Evolutionary conservation across 2,797 vertebrate genomes (phyloP), one percentile per base, ranked within the genome.

Genomic region (Sciurus carolinensis): DNA sequence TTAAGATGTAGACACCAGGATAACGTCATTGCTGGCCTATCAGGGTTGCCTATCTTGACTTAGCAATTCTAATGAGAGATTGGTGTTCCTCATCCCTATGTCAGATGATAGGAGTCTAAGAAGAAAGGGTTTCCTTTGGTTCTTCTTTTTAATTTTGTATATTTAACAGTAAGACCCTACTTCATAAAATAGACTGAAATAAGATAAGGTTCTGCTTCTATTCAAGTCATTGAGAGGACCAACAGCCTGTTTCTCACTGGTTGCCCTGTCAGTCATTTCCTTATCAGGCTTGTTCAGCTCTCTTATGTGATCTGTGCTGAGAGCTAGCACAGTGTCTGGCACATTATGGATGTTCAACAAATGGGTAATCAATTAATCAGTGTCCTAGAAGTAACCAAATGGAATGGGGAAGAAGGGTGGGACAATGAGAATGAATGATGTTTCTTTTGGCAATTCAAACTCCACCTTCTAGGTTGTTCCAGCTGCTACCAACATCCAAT

Each of bases 101-200:
- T 79, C 93, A 57, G 67, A 69, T 90, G 64, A n/a, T 52, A 36
- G 18, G 22, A 91, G 42, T 80, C 59, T 59, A n/a, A 52, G 50
- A 90, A 91, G 47, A 85, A 92, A 71, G 33, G 71, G 50, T 26
- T 75, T 82, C n/a, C 15, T 96, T 86, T 84, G 33, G n/a, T 83
- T 76, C n/a, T 79, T 84, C 73, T 86, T 77, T 88, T 71, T 42
- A 44, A 69, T 93, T 91, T 72, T 77, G 39, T 52, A 5, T 81
- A 84, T 95, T 76, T 84, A 71, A 73, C 76, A 94, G 12, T 71
- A 94, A 97, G 81, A 72, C 57, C 24, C n/a, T 50, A 71, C 66
- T 92, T 92, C 54, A 39, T 94, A 76, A 80, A 71, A 59, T 39
- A 93, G 72, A 83, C n/a, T 88, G 33, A 47, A 26, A 33, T 5